Conservation (phyloP, 2,113 vertebrate species). For the Capricornis sumatraensis region DNA sequence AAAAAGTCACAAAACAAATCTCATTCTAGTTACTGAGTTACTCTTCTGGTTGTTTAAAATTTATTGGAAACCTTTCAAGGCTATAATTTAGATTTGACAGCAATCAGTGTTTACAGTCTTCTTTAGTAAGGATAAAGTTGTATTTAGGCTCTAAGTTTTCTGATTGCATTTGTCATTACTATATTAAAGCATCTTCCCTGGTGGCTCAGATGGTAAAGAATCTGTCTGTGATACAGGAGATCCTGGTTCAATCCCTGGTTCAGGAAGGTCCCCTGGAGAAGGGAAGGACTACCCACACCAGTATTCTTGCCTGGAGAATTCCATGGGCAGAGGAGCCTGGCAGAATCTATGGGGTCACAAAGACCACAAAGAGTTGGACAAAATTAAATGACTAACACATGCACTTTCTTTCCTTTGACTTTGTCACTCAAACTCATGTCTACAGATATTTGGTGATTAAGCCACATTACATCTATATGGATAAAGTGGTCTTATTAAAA, state of each 20-base stretch:
- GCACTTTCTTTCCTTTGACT: background rate
- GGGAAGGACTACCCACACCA: no score
- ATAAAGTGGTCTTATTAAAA: background rate
- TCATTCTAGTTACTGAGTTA: background rate
- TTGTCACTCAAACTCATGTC: background rate
- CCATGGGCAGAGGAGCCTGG: no score
- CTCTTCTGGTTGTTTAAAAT: background rate
- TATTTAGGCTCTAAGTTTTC: background rate
- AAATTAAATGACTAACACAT: no score
- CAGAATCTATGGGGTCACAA: no score
- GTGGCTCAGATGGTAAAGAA: no score
- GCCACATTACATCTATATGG: background rate
- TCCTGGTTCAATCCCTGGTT: no score
- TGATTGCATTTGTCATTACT: background rate
- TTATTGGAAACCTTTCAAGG: background rate
- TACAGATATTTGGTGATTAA: background rate
- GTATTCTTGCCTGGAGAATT: no score
- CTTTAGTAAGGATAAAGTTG: background rate
- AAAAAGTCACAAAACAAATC: background rate
- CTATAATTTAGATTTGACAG: background rate
- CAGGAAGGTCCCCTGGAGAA: no score
- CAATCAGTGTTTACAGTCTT: background rate
- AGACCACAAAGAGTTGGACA: no score
- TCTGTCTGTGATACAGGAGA: no score
- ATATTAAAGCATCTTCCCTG: background rate